phyloP scores from a whole-genome alignment of 2,888 invertebrate species.

The Spilosoma lubricipeda region DNA sequence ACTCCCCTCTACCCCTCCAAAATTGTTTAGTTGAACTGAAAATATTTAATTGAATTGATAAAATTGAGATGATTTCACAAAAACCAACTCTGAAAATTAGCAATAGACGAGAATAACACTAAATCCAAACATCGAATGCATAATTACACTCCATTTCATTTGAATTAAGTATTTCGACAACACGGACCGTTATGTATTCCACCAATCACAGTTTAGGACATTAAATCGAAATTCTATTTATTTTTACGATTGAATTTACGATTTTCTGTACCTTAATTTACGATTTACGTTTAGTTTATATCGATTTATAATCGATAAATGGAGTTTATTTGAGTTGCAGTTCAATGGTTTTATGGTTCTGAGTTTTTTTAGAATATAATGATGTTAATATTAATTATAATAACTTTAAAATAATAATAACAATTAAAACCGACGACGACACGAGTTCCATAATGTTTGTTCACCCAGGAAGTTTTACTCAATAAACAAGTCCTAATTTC shows the following conservation, averaged over 20 bases:
- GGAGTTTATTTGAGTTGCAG: constrained; percentile 46
- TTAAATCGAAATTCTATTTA: constrained; percentile 53
- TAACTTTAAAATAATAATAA: neutral
- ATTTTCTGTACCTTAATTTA: constrained; percentile 65
- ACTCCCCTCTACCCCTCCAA: too few species aligned
- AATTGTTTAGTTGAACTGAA: neutral
- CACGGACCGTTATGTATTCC: constrained; percentile 45
- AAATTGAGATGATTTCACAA: neutral
- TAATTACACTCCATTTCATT: constrained; percentile 36
- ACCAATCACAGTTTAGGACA: constrained; percentile 56
- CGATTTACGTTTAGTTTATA: constrained; percentile 68
- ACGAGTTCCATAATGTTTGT: too few species aligned
- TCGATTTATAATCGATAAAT: constrained; percentile 66
- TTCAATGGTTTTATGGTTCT: constrained; percentile 40
- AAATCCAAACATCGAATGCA: constrained; percentile 37
- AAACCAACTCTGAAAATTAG: constrained; percentile 15
- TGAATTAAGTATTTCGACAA: constrained; percentile 47
- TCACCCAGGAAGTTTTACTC: too few species aligned
- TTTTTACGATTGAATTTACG: constrained; percentile 67
- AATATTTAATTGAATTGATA: neutral
- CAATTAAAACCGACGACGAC: too few species aligned
- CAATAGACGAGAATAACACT: constrained; percentile 11
- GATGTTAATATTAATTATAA: neutral
- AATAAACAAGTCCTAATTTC: too few species aligned
- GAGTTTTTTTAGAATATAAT: constrained; percentile 12